These are phyloP conservation scores for Nixonia krombeini DNA, from an alignment of 1,140 invertebrate species.

Conservation along the genomic window DNA sequence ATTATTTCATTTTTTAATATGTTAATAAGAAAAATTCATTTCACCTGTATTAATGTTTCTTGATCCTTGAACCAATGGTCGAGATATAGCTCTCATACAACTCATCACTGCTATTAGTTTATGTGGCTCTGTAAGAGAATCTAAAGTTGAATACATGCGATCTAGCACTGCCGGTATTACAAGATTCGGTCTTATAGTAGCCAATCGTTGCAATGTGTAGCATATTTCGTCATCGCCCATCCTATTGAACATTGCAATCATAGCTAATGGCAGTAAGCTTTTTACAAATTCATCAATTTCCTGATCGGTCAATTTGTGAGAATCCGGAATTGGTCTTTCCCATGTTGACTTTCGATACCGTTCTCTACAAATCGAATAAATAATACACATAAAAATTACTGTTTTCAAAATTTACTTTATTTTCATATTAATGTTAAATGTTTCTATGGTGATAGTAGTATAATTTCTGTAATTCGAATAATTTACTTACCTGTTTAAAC, in stretches of 20 bases:
- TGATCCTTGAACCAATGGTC: conserved; percentile 79
- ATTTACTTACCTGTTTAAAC: conserved; percentile 74
- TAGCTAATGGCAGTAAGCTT: conserved; percentile 77
- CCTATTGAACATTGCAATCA: conserved; percentile 85
- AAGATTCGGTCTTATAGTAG: conserved; percentile 84
- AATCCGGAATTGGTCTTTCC: conserved; percentile 78
- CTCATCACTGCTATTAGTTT: conserved; percentile 75
- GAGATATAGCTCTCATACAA: conserved; percentile 80
- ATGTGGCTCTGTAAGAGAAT: conserved; percentile 79
- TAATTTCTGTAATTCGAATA: not conserved
- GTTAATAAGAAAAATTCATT: not conserved
- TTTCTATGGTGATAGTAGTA: not conserved
- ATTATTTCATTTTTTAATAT: not conserved
- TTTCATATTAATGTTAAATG: not conserved
- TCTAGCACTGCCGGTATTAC: conserved; percentile 89
- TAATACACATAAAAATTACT: not conserved
- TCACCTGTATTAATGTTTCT: conserved; percentile 66
- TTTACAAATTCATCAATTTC: conserved; percentile 90
- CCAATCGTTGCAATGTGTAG: conserved; percentile 81
- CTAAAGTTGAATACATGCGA: conserved; percentile 82
- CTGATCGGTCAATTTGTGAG: conserved; percentile 82
- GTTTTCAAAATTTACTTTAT: too few relatives aligned
- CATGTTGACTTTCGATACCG: conserved; percentile 77
- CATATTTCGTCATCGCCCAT: conserved; percentile 76
- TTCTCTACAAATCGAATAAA: conserved; percentile 70